Evolutionary conservation across 2,113 vertebrate genomes (phyloP).

Genomic region (Nyctereutes procyonoides): DNA sequence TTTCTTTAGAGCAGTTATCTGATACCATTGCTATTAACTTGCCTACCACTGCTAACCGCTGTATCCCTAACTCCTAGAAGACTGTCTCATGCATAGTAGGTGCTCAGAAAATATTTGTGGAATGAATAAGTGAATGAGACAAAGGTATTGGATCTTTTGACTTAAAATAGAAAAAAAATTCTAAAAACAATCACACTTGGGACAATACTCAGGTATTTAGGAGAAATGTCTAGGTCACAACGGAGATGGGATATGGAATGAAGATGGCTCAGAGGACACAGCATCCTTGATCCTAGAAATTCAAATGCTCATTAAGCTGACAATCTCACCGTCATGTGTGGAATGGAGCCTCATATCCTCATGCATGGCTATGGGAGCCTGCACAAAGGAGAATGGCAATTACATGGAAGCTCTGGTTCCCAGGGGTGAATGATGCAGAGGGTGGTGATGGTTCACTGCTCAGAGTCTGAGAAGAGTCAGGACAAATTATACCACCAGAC

Average conservation of each 20-base stretch:
- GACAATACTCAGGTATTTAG: neutral
- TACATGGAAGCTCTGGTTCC: neutral
- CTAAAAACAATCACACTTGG: neutral
- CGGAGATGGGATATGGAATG: neutral
- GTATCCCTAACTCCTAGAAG: neutral
- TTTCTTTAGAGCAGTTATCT: neutral
- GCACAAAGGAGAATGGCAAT: accelerated
- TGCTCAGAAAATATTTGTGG: neutral
- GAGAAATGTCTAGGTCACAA: neutral
- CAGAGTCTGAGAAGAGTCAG: neutral
- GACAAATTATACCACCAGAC: no score
- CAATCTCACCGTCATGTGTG: neutral
- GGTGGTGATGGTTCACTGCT: neutral
- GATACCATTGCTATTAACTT: neutral
- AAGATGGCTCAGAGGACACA: neutral
- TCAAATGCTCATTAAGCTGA: neutral
- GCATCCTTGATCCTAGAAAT: neutral
- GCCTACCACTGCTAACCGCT: neutral
- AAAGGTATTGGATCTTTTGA: neutral
- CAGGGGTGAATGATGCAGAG: neutral
- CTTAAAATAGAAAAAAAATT: constrained; percentile 24
- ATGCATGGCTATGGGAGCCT: neutral
- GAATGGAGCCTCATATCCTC: no score
- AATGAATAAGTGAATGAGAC: neutral
- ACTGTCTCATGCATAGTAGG: neutral